phyloP scores from a whole-genome alignment of 1,140 invertebrate genomes.

The Saxidomus purpurata region DNA sequence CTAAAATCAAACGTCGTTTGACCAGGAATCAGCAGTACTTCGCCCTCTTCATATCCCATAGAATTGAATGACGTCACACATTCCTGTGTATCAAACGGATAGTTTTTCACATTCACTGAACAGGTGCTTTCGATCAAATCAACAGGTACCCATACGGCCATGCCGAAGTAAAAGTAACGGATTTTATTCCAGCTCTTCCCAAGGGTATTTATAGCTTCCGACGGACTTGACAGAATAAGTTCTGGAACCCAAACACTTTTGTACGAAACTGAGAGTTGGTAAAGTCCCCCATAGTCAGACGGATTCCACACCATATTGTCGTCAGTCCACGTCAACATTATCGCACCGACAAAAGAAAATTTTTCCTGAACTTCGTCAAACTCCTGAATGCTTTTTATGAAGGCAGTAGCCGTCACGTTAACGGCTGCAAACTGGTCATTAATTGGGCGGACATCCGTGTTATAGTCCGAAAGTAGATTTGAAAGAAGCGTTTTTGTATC shows the following conservation, averaged over 20 bases:
- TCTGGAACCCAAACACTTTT: conserved; percentile 51
- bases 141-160: background rate
- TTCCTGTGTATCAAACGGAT: conserved; percentile 58
- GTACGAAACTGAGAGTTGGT: background rate
- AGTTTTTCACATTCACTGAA: conserved; percentile 19
- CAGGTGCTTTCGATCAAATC: conserved; percentile 43
- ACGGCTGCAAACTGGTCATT: background rate
- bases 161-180: background rate
- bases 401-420: background rate
- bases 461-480: background rate
- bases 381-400: conserved; percentile 36
- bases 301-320: conserved; percentile 45
- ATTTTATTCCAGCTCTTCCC: conserved; percentile 34
- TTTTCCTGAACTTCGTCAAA: conserved; percentile 50
- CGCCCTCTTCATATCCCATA: background rate
- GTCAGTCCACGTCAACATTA: conserved; percentile 39
- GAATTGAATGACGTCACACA: conserved; percentile 16
- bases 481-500: conserved; percentile 9
- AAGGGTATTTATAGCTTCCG: background rate
- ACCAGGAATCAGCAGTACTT: background rate
- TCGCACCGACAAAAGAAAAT: background rate
- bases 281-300: background rate
- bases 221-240: conserved; percentile 5
- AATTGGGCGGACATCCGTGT: conserved; percentile 29
- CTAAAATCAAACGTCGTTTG: background rate